Base-by-base conservation (phyloP, 2,888 invertebrate species). In the Tromatobia lineatoria region DNA sequence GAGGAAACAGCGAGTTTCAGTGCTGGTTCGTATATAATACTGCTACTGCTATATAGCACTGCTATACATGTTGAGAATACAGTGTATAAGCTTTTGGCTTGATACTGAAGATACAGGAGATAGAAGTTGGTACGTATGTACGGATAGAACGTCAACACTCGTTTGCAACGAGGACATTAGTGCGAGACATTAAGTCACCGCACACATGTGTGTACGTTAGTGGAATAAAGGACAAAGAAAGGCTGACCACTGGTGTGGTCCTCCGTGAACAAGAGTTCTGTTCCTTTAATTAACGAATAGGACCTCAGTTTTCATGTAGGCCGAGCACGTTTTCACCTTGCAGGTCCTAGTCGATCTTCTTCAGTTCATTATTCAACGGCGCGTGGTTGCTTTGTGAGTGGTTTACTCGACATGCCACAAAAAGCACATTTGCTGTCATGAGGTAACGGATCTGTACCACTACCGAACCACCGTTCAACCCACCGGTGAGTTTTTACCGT, bases 1-100 rank as follows among this genome's bases (percentile, higher is more conserved):
- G 67, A 77, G 76, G 76, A 64, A 71, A 81, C 47, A 64, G 69
- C 38, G 47, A 38, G 47, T 38, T 50, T 50, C 15, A 25, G 25
- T 45, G 20, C 23, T 18, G 57, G 42, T 25, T 20, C 50, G 15
- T 74, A 42, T 42, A 59, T 45, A 59, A 23, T 70, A 61, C 23
- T 11, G 47, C 38, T 18, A 61, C 23, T 4, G 4, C 29, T 29
- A 29, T 29, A 29, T 29, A 29, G 3, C 45, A 61, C 25, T n/a
- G 47, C 38, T 18, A 61, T 23, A 59, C 34, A 38, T 50, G 45
- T 54, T n/a, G 34, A 25, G 57, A 25, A 57, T 57, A 15, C 15
- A 6, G 25, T 23, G 57, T 57, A 13, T 57, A 25, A n/a, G 57
- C 57, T 25, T 57, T 13, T 23, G 3, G 23, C 18, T 20, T 20